phyloP scores from a whole-genome alignment of 2,888 invertebrate species.

The Tipula vernalis region DNA sequence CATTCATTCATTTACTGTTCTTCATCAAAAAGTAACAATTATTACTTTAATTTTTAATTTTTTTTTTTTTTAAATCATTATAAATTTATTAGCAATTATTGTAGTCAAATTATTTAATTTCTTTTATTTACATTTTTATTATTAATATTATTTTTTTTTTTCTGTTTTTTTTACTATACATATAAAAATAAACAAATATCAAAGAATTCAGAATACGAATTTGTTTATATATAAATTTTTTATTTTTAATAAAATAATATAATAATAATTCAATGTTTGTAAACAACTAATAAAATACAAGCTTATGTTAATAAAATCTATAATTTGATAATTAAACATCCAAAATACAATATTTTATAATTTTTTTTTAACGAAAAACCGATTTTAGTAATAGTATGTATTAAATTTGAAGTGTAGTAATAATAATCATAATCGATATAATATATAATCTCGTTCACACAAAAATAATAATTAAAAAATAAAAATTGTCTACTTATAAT shows the following conservation, averaged over 20 bases:
- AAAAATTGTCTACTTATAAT: not conserved
- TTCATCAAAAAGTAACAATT: not conserved
- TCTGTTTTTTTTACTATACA: not conserved
- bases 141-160: not conserved
- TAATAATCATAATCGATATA: not conserved
- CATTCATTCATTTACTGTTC: not conserved
- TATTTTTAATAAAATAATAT: not conserved
- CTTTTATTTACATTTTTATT: not conserved
- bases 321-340: not conserved
- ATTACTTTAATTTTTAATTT: not conserved
- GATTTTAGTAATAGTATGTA: not conserved
- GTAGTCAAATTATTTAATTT: slow-evolving; percentile 4
- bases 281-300: not conserved
- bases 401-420: not conserved
- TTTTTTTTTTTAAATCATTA: not conserved
- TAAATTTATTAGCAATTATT: not conserved
- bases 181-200: slow-evolving; percentile 4
- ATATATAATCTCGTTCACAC: not conserved
- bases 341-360: not conserved
- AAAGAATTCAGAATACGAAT: not conserved
- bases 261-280: not conserved
- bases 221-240: not conserved
- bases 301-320: not conserved
- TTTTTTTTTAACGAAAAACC: not conserved
- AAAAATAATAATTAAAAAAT: not conserved